Evolutionary conservation across 2,113 vertebrate species (phyloP).

Genomic region (Carettochelys insculpta): DNA sequence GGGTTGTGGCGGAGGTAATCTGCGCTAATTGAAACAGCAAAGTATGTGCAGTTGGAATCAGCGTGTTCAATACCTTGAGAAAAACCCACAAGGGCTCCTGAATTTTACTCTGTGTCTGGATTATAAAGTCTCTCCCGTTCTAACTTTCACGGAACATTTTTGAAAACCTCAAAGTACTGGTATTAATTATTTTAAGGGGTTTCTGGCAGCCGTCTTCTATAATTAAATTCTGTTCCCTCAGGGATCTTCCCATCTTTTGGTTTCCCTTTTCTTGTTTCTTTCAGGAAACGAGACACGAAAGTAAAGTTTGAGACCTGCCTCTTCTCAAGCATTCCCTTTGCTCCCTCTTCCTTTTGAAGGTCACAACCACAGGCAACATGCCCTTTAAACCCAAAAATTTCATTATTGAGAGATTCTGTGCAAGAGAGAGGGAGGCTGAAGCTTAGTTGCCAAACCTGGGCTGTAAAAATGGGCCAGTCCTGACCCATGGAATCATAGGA

Average conservation of each 20-base stretch:
- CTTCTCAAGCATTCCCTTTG: accelerated
- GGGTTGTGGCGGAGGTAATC: slow-evolving; percentile 62
- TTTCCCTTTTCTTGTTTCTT: slow-evolving; percentile 26
- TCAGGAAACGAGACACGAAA: slow-evolving; percentile 23
- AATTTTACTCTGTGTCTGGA: neutral
- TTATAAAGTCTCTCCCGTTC: slow-evolving; percentile 54
- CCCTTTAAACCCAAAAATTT: neutral
- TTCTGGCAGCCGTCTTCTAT: slow-evolving; percentile 53
- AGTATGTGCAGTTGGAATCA: slow-evolving; percentile 53
- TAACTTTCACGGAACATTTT: neutral
- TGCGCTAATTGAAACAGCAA: slow-evolving; percentile 74
- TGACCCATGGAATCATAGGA: neutral
- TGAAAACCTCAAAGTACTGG: slow-evolving; percentile 16
- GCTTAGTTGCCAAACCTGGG: neutral
- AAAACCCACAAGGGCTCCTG: neutral
- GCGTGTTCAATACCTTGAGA: slow-evolving; percentile 47
- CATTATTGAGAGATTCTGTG: neutral
- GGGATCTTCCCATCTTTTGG: slow-evolving; percentile 28
- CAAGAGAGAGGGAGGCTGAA: neutral
- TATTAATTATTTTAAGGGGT: slow-evolving; percentile 64
- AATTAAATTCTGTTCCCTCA: slow-evolving; percentile 62
- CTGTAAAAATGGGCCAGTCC: neutral
- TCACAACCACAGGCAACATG: neutral
- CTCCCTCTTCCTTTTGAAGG: neutral
- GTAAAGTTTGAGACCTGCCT: neutral